Evolutionary conservation across 2,113 vertebrate genomes (phyloP), one percentile per base, ranked within the genome.

Genomic region (Muntiacus reevesi): DNA sequence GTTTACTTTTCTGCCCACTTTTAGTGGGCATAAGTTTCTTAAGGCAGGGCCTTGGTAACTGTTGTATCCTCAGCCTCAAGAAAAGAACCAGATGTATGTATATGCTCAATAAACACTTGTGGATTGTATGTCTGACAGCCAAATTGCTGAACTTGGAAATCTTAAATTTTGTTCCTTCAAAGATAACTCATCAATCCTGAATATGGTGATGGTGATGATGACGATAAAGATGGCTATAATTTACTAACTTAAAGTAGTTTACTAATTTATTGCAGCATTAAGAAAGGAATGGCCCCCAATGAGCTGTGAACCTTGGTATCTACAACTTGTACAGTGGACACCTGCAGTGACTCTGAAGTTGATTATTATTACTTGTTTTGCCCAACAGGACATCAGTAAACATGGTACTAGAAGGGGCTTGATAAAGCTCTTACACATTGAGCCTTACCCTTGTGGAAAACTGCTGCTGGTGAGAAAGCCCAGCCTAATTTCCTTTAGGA

Each of bases 111-210:
- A 93, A 92, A 81, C 45, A 9, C 12, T 27, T 55, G 2, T 30
- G 10, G 45, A 7, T 36, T 91, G 21, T 82, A 8, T 79, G 5
- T 54, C 45, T 98, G 82, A 83, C 43, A 81, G 57, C 45, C 55
- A 54, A 86, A 6, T 25, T 91, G 64, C 83, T 95, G 43, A 96
- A 8, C 40, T 60, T 89, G 74, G 54, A 87, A 82, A 95, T 89
- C 43, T 60, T 36, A 84, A 89, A 71, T 81, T 91, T 92, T 95
- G 47, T 82, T 96, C 9, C 40, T 94, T 91, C 74, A 81, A 87
- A 83, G 21, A 89, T 52, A 74, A 71, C n/a, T 93, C 17, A 92
- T 59, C 71, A n/a, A 50, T 57, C 33, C 10, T 89, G 45, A 81
- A 54, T 67, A 94, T 84, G 21, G n/a, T 62, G 47, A 67, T 23